Conservation (phyloP, 2,888 invertebrate species). For the Hyles lineata region DNA sequence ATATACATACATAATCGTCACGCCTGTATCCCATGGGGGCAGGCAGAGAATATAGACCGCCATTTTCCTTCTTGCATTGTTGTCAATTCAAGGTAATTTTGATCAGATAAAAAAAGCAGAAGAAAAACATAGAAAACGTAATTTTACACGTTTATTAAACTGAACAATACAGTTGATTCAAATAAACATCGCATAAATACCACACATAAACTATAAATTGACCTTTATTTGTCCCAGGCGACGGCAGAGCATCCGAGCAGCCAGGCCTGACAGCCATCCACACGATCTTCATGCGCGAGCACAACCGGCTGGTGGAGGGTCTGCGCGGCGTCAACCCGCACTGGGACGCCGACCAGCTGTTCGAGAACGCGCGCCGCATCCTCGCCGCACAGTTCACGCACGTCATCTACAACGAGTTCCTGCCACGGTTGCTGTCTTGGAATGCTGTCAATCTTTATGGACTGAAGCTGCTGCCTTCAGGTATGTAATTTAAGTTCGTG, state of each 20-base stretch:
- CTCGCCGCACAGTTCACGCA: conserved; percentile 92
- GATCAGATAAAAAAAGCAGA: too few species aligned
- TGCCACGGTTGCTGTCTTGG: conserved; percentile 96
- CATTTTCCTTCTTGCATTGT: too few species aligned
- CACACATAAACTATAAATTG: neutral
- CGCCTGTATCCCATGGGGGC: too few species aligned
- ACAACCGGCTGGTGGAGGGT: conserved; percentile 93
- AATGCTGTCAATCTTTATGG: conserved; percentile 95
- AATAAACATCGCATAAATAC: too few species aligned
- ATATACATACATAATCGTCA: too few species aligned
- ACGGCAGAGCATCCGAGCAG: conserved; percentile 96
- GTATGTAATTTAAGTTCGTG: conserved; percentile 47
- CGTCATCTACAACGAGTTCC: conserved; percentile 93
- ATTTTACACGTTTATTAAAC: too few species aligned
- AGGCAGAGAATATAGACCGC: too few species aligned
- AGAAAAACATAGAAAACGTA: too few species aligned
- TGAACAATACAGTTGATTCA: too few species aligned
- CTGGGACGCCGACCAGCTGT: conserved; percentile 95
- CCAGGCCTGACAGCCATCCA: conserved; percentile 95
- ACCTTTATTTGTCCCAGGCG: conserved; percentile 78
- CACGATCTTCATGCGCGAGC: conserved; percentile 94
- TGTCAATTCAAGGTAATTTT: too few species aligned
- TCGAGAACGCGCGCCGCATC: conserved; percentile 91
- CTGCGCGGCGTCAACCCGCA: conserved; percentile 93
- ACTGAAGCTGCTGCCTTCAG: conserved; percentile 91